These are phyloP conservation scores for Myotis brandtii DNA, from an alignment of 2,113 vertebrate species.

Conservation along the genomic window DNA sequence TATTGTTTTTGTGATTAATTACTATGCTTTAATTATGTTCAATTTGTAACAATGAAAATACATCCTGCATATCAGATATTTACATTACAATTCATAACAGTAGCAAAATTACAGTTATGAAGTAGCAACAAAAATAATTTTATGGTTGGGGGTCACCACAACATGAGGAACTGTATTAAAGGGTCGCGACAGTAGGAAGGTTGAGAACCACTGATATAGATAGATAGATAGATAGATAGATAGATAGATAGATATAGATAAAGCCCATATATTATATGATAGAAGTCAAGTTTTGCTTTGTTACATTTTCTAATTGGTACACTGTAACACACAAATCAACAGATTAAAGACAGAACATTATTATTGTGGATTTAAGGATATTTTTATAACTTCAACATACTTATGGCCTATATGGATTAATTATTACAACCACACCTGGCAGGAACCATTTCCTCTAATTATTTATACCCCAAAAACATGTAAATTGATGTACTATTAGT, in stretches of 20 bases:
- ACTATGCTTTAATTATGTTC: too few relatives aligned
- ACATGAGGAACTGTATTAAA: too few relatives aligned
- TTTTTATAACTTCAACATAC: conserved; percentile 20
- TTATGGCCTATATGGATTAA: not conserved
- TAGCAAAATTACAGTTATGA: too few relatives aligned
- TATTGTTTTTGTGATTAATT: too few relatives aligned
- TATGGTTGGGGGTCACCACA: too few relatives aligned
- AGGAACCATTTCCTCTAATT: not conserved
- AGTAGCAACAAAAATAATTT: too few relatives aligned
- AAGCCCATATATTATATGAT: not conserved
- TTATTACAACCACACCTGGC: not conserved
- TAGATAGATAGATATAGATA: not conserved
- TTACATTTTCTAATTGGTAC: not conserved
- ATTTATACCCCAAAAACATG: not conserved
- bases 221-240: too few relatives aligned
- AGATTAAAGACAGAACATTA: not conserved
- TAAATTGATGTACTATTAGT: not conserved
- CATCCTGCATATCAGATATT: too few relatives aligned
- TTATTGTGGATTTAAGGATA: not conserved
- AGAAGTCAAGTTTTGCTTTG: not conserved
- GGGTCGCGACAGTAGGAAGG: too few relatives aligned
- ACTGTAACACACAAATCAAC: conserved; percentile 18
- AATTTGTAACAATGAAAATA: too few relatives aligned
- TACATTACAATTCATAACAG: too few relatives aligned
- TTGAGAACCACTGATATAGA: too few relatives aligned